Conservation (phyloP, 2,888 invertebrate genomes). For the Timema podura region DNA sequence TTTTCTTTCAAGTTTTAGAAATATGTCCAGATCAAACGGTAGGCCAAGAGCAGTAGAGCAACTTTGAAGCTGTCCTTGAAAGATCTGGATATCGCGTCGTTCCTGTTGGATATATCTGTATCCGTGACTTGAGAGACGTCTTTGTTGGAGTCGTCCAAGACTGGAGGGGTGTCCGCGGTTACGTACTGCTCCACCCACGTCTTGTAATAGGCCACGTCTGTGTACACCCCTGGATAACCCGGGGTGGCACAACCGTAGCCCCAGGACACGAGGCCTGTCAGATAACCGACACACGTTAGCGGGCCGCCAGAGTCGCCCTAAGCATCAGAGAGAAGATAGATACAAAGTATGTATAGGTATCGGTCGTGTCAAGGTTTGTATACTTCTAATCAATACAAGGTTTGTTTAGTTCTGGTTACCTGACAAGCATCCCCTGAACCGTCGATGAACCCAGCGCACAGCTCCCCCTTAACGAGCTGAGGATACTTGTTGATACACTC, state of each 20-base stretch:
- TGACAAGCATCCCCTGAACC: slow-evolving; percentile 9
- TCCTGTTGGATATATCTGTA: background rate
- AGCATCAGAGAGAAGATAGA: too few species aligned
- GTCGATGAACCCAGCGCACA: background rate
- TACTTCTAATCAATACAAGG: too few species aligned
- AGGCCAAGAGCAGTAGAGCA: too few species aligned
- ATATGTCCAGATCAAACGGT: too few species aligned
- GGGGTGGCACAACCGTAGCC: slow-evolving; percentile 16
- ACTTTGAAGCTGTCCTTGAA: too few species aligned
- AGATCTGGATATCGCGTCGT: background rate
- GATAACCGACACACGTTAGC: slow-evolving; percentile 15
- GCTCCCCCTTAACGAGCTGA: background rate
- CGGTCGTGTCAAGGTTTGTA: too few species aligned
- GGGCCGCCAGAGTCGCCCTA: slow-evolving; percentile 27
- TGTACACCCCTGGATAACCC: slow-evolving; percentile 22
- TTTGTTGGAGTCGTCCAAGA: background rate
- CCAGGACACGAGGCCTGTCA: slow-evolving; percentile 25
- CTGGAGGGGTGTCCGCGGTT: background rate
- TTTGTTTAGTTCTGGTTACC: background rate
- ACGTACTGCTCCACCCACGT: slow-evolving; percentile 18
- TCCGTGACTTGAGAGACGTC: background rate
- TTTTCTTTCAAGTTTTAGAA: too few species aligned
- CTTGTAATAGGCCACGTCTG: slow-evolving; percentile 19
- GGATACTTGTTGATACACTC: slow-evolving; percentile 1
- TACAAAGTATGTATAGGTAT: too few species aligned